phyloP scores from a whole-genome alignment of 2,888 invertebrate species.

The Troides aeacus region DNA sequence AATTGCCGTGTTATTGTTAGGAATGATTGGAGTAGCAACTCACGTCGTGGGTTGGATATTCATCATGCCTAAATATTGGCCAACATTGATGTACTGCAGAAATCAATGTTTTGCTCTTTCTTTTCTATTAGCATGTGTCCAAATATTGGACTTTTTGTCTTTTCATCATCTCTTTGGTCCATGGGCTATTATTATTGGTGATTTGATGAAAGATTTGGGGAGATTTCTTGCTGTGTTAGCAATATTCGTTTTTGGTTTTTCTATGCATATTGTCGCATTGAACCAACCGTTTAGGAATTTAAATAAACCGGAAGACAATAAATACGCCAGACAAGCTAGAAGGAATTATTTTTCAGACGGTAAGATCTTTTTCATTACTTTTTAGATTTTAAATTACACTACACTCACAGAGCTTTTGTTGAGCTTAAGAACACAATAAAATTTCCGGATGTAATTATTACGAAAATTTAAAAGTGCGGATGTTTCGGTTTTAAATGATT shows the following conservation, averaged over 20 bases:
- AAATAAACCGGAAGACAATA: conserved; percentile 80
- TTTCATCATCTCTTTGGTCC: conserved; percentile 99
- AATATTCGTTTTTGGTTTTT: conserved; percentile 99
- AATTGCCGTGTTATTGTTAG: conserved; percentile 90
- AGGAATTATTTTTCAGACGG: conserved; percentile 86
- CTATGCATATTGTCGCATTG: conserved; percentile 96
- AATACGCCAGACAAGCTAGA: conserved; percentile 77
- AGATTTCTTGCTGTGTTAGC: conserved; percentile 97
- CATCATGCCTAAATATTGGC: conserved; percentile 85
- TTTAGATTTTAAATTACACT: conserved; percentile 7
- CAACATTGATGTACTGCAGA: conserved; percentile 94
- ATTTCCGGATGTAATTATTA: background rate
- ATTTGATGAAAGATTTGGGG: conserved; percentile 95
- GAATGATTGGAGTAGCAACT: conserved; percentile 93
- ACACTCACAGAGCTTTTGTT: conserved; percentile 11
- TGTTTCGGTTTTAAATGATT: background rate
- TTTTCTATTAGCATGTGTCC: conserved; percentile 97
- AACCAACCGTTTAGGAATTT: conserved; percentile 94
- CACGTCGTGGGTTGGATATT: conserved; percentile 91
- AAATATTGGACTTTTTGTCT: conserved; percentile 97
- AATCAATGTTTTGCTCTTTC: conserved; percentile 98
- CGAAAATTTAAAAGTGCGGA: conserved; percentile 1
- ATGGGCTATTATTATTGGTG: conserved; percentile 99
- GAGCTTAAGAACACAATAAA: background rate
- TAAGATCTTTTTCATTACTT: conserved; percentile 63